Conservation (phyloP, 2,888 invertebrate species). For the Neoitamus cyanurus region DNA sequence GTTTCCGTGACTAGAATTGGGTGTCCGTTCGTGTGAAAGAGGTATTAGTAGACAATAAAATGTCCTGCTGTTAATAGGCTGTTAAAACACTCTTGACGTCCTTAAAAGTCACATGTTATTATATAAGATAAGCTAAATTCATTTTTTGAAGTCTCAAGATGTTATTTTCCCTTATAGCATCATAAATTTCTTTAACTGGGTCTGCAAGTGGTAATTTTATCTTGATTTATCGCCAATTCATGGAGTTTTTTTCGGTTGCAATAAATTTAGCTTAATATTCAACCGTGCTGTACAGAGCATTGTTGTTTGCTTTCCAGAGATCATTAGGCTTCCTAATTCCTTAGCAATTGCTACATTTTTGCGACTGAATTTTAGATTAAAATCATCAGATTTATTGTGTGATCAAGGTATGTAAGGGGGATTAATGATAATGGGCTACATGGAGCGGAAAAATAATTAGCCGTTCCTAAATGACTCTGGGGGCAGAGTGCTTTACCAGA, state of each 20-base stretch:
- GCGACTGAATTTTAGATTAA: neutral
- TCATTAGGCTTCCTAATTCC: constrained; percentile 1
- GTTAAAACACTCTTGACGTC: neutral
- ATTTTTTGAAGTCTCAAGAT: constrained; percentile 4
- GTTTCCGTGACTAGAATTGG: constrained; percentile 25
- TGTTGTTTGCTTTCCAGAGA: neutral
- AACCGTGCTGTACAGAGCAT: neutral
- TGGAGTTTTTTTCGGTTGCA: neutral
- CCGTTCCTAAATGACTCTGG: neutral
- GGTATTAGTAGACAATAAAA: neutral
- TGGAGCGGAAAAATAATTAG: neutral
- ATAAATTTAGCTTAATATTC: neutral
- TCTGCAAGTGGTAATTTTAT: constrained; percentile 23
- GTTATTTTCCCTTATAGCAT: constrained; percentile 5
- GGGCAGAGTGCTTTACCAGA: neutral
- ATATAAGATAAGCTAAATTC: neutral
- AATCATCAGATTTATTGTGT: neutral
- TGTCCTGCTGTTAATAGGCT: neutral
- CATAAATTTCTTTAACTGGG: constrained; percentile 19
- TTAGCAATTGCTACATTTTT: neutral
- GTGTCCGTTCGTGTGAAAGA: neutral
- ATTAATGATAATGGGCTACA: constrained; percentile 2
- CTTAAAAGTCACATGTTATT: neutral
- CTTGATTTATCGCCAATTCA: constrained; percentile 30
- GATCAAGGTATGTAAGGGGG: neutral